These are phyloP conservation scores for Paragorgia papillata DNA, from an alignment of 92 coral and sea anemone genomes.

Conservation along the genomic window DNA sequence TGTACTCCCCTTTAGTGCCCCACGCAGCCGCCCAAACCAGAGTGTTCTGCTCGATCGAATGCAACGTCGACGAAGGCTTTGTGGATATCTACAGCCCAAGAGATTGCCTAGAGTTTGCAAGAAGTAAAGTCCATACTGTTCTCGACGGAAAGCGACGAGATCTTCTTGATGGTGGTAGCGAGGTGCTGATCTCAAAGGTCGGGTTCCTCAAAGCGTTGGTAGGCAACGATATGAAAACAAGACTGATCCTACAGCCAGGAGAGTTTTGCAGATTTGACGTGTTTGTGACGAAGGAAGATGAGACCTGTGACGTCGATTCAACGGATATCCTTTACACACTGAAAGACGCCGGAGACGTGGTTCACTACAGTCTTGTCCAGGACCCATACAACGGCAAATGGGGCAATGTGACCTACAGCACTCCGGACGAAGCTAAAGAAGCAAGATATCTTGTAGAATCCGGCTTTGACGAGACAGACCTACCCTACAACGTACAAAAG, in stretches of 20 bases:
- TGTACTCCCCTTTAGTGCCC: not conserved
- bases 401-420: conserved; percentile 20
- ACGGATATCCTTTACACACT: not conserved
- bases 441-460: not conserved
- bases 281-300: conserved; percentile 16
- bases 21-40: too few species aligned
- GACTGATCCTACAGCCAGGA: conserved; percentile 15
- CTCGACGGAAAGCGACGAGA: not conserved
- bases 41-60: conserved; percentile 17
- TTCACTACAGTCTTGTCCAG: not conserved
- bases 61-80: conserved; percentile 20
- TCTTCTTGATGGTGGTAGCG: conserved; percentile 11
- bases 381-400: not conserved
- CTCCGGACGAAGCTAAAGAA: not conserved
- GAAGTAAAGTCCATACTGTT: not conserved
- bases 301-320: conserved; percentile 9
- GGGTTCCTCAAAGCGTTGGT: conserved; percentile 26
- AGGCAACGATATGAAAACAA: conserved; percentile 19
- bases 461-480: not conserved
- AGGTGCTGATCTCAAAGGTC: conserved; percentile 25
- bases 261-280: conserved; percentile 30
- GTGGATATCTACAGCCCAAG: conserved; percentile 20
- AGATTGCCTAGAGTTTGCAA: not conserved
- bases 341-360: not conserved
- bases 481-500: conserved; percentile 3